Conservation (phyloP, 2,113 vertebrate species). For the Centropus bengalensis region DNA sequence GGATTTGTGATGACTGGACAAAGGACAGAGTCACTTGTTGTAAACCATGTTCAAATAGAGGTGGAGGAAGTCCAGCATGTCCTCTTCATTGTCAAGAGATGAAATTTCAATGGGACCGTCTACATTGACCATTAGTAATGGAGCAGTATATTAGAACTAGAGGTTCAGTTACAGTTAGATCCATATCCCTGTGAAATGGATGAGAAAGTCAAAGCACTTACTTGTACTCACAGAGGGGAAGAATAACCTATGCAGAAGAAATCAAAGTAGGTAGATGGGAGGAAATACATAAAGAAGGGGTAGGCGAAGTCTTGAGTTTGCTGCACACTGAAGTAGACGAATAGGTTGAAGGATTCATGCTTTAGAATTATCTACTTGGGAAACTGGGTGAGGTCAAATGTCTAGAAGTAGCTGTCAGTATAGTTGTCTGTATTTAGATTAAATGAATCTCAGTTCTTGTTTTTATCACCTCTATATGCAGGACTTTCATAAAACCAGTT, state of each 20-base stretch:
- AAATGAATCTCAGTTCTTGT: background rate
- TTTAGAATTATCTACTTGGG: background rate
- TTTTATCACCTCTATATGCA: background rate
- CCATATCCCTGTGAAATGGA: background rate
- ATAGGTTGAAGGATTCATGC: background rate
- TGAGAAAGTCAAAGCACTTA: background rate
- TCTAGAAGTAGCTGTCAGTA: background rate
- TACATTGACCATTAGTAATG: background rate
- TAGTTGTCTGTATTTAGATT: background rate
- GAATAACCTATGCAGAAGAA: background rate
- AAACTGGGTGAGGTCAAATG: background rate
- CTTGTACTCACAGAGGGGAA: background rate
- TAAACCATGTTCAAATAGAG: background rate
- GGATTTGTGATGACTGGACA: background rate
- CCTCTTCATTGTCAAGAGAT: background rate
- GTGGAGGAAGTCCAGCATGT: background rate
- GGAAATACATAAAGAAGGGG: background rate
- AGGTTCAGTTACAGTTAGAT: background rate
- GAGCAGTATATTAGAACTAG: background rate
- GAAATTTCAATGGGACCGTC: background rate
- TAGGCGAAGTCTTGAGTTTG: background rate
- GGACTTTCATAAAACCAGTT: background rate
- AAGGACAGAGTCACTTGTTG: background rate
- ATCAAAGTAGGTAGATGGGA: background rate
- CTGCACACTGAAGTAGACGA: background rate